Evolutionary conservation across 2,113 vertebrate genomes (phyloP).

Genomic region (Pterocles gutturalis): DNA sequence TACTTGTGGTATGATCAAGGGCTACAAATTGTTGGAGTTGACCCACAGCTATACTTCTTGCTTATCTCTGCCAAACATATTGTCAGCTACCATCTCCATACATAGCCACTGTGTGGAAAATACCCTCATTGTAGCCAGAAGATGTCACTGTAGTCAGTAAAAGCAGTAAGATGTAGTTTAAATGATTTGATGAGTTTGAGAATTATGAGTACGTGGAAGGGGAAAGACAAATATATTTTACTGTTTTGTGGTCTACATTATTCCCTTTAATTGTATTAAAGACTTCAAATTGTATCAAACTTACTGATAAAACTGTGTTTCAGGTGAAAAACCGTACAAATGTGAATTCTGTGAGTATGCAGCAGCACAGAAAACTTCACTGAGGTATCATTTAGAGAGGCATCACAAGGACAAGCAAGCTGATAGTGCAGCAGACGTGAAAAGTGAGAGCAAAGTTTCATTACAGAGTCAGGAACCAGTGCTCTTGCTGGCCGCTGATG

Average conservation of each 20-base stretch:
- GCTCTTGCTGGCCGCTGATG: not conserved
- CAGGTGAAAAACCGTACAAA: constrained; percentile 97
- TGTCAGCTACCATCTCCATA: not conserved
- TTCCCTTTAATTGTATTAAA: not conserved
- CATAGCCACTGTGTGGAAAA: not conserved
- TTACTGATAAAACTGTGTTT: constrained; percentile 39
- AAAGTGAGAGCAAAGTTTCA: constrained; percentile 60
- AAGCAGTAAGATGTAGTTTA: not conserved
- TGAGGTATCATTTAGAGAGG: constrained; percentile 93
- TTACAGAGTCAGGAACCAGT: constrained; percentile 62
- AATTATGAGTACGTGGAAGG: not conserved
- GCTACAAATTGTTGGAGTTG: not conserved
- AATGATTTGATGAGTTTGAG: not conserved
- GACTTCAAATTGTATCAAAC: not conserved
- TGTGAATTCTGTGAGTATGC: constrained; percentile 96
- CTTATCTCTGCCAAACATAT: not conserved
- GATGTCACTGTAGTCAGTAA: constrained; percentile 51
- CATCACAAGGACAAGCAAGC: constrained; percentile 90
- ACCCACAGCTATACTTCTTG: not conserved
- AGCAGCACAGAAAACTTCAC: constrained; percentile 95
- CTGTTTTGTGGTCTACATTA: accelerated
- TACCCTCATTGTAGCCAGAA: not conserved
- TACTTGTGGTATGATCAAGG: not conserved
- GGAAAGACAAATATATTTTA: not conserved
- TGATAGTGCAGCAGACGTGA: constrained; percentile 54